Base-by-base conservation (phyloP, 2,797 vertebrate species). In the Eremophila alpestris region DNA sequence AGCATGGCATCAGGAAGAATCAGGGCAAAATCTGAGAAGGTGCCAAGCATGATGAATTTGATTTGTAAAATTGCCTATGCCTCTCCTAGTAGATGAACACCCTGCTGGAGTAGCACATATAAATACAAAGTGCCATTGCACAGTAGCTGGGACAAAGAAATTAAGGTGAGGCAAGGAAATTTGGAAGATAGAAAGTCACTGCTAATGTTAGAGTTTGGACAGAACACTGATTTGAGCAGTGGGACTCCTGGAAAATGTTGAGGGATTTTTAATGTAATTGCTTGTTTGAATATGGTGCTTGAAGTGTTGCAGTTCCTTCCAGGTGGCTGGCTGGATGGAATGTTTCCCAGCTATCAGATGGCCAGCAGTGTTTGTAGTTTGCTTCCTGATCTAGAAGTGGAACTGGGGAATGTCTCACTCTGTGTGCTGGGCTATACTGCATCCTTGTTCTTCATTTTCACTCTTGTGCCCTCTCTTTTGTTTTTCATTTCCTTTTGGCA, bases 401-500 rank as follows among this genome's bases (percentile, higher is more conserved):
- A 80, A 63, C 24, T 29, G 40, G 30, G 38, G 29, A 62, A 38
- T 20, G 16, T 51, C 55, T 83, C 0, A 0, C 52, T 48, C 17
- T 9, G n/a, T 32, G 65, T 5, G 1, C 46, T 18, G 10, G 10
- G n/a, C 54, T 43, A 24, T 12, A 9, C 32, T 9, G 40, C 32
- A 16, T 79, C 59, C 59, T 69, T n/a, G 23, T 55, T 93, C 80
- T 74, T 60, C 60, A 20, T 54, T 69, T 80, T 78, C 24, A 4
- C 34, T 87, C 7, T 3, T 8, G 2, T 3, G 12, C 56, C 18
- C 64, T 76, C 52, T 59, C 56, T 76, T 85, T 89, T 29, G 71
- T 55, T 77, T 89, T 73, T 54, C 56, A 5, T 86, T 95, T 80
- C 43, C 71, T 94, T 84, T 87, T 84, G 80, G 74, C 63, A 34